Evolutionary conservation across 2,113 vertebrate genomes (phyloP), one percentile per base, ranked within the genome.

Genomic region (Indicator maculatus): DNA sequence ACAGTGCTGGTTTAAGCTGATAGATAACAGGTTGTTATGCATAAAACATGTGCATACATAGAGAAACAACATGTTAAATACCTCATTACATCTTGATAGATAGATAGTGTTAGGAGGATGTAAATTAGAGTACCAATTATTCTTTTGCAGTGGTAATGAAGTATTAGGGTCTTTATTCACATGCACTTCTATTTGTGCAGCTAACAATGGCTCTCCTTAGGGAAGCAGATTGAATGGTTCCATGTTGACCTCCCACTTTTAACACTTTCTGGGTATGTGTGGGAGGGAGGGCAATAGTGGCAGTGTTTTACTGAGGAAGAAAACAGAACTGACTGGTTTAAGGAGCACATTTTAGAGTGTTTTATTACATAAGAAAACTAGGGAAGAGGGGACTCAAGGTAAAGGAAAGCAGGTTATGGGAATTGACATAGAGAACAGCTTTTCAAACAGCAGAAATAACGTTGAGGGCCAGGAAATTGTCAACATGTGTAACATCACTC

Each of bases 11-110:
- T 89, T 93, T 71, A 90, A 93, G 86, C 65, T 80, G 90, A 84
- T 65, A 65, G 85, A 82, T 82, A 94, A 83, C 76, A 95, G 82
- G 76, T 95, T 95, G 93, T 87, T 91, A 95, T 86, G 82, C 95
- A 84, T 96, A 97, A 96, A 97, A 94, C 91, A 88, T 92, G 88
- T 96, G 65, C 19, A 0, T 52, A 90, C 74, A 86, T 79, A 80
- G 77, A 93, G 90, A 74, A 95, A 91, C 85, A 93, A 94, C 67
- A 83, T 73, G 87, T 95, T 96, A 96, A 93, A 76, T 93, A 91
- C 93, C 95, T 95, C 79, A 90, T 96, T 96, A 89, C 83, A 70
- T 81, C 85, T 75, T 89, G 89, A 96, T 93, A 89, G 85, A 94
- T 89, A 95, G 87, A 94, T 89, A 92, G 66, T 36, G 89, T 77